phyloP scores from a whole-genome alignment of 2,888 invertebrate species.

The Pollenia labialis region DNA sequence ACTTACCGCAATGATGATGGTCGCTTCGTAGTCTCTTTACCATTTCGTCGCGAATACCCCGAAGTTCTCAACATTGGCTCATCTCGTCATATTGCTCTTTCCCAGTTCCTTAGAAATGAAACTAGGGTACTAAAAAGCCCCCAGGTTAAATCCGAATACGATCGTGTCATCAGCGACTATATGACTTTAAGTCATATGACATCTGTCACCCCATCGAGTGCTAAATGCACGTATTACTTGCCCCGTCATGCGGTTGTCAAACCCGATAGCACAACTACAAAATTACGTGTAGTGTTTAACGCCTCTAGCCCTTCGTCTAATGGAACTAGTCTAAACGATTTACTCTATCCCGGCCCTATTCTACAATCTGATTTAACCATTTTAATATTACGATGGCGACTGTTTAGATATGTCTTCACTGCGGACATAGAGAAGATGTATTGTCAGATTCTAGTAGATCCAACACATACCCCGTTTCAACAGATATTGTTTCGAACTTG shows the following conservation, averaged over 20 bases:
- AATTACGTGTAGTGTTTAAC: slow-evolving; percentile 71
- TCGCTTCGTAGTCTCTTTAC: slow-evolving; percentile 7
- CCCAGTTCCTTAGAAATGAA: slow-evolving; percentile 8
- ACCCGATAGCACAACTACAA: slow-evolving; percentile 65
- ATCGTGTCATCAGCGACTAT: not conserved
- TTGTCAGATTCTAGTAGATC: slow-evolving; percentile 64
- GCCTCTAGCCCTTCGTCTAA: slow-evolving; percentile 59
- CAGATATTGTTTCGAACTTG: slow-evolving; percentile 62
- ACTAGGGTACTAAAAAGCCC: not conserved
- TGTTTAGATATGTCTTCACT: slow-evolving; percentile 66
- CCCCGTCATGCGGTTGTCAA: slow-evolving; percentile 67
- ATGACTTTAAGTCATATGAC: slow-evolving; percentile 3
- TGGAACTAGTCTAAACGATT: slow-evolving; percentile 59
- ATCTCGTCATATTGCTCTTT: not conserved
- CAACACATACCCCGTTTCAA: slow-evolving; percentile 61
- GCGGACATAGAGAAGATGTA: slow-evolving; percentile 74
- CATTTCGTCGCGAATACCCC: slow-evolving; percentile 3
- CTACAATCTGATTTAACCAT: slow-evolving; percentile 64
- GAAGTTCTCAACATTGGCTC: not conserved
- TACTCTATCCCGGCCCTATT: slow-evolving; percentile 61
- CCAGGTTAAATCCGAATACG: slow-evolving; percentile 4
- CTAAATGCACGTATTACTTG: slow-evolving; percentile 1
- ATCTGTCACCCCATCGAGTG: not conserved
- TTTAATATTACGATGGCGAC: slow-evolving; percentile 48
- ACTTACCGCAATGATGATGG: not conserved